These are phyloP conservation scores for Lampris megalopsis DNA, from an alignment of 2,113 vertebrate species.

Conservation along the genomic window DNA sequence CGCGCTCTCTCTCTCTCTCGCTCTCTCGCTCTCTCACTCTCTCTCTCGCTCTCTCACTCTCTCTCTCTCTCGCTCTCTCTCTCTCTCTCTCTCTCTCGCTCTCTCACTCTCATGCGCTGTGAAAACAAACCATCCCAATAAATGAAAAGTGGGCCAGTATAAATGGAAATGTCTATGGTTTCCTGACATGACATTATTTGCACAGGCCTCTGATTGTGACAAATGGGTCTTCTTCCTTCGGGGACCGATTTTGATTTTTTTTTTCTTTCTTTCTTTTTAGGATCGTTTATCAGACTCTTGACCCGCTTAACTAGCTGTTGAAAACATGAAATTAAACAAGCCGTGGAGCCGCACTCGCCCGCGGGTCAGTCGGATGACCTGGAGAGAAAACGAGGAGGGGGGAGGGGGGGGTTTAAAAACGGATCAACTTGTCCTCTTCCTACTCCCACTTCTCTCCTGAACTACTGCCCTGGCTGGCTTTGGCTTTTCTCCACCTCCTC, in stretches of 20 bases:
- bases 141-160: background rate
- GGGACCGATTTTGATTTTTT: background rate
- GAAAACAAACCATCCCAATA: background rate
- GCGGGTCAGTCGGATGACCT: slow-evolving; percentile 15
- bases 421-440: slow-evolving; percentile 4
- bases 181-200: background rate
- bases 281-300: background rate
- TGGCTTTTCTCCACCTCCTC: too few relatives aligned
- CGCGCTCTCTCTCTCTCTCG: too few relatives aligned
- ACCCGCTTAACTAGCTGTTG: background rate
- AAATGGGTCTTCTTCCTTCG: background rate
- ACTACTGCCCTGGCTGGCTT: slow-evolving; percentile 14
- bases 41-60: too few relatives aligned
- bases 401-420: slow-evolving; percentile 1
- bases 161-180: background rate
- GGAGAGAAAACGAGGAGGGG: slow-evolving; percentile 4
- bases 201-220: background rate
- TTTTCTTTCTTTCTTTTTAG: background rate
- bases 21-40: too few relatives aligned
- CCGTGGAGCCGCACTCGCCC: slow-evolving; percentile 19
- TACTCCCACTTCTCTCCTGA: slow-evolving; percentile 9
- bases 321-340: slow-evolving; percentile 24
- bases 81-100: too few relatives aligned
- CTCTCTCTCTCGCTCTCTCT: too few relatives aligned
- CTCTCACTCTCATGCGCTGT: background rate